A percentile compares a stretch with the other conserved stretches of the same genome.
Evolutionary conservation across 2,888 invertebrate genomes (phyloP).

Genomic region (Zygogramma bicolorata): DNA sequence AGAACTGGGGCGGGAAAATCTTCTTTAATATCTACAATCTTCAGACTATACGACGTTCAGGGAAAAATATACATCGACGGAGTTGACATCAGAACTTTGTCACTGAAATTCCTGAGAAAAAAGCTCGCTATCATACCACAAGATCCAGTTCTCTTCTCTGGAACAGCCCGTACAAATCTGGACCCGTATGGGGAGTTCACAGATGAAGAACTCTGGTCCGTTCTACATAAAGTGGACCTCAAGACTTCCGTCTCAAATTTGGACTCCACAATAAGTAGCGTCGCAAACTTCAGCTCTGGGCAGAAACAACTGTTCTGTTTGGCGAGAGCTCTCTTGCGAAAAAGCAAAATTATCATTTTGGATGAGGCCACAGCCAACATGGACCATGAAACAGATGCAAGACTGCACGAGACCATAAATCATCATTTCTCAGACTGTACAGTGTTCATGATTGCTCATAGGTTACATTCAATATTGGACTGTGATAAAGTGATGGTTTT

Average conservation of each 20-base stretch:
- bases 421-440: slow-evolving; percentile 69
- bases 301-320: slow-evolving; percentile 71
- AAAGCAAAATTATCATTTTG: slow-evolving; percentile 68
- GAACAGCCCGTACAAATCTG: slow-evolving; percentile 86
- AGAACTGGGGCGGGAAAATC: slow-evolving; percentile 88
- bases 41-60: slow-evolving; percentile 81
- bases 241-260: slow-evolving; percentile 76
- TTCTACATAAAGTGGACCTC: slow-evolving; percentile 77
- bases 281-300: slow-evolving; percentile 67
- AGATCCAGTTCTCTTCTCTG: slow-evolving; percentile 87
- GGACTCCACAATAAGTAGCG: slow-evolving; percentile 57
- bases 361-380: slow-evolving; percentile 72
- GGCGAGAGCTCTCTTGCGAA: slow-evolving; percentile 68
- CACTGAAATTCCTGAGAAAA: slow-evolving; percentile 79
- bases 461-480: slow-evolving; percentile 68
- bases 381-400: slow-evolving; percentile 67
- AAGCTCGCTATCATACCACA: slow-evolving; percentile 87
- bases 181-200: slow-evolving; percentile 86
- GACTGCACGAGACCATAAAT: slow-evolving; percentile 69
- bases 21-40: slow-evolving; percentile 80
- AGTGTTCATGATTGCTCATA: slow-evolving; percentile 67
- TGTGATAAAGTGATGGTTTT: slow-evolving; percentile 69
- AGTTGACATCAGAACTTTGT: slow-evolving; percentile 76
- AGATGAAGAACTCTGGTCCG: slow-evolving; percentile 86
- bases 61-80: slow-evolving; percentile 86